Percentiles rank a stretch among this genome's conserved stretches.
Conservation (phyloP, 2,888 invertebrate genomes). For the Seira musarum region DNA sequence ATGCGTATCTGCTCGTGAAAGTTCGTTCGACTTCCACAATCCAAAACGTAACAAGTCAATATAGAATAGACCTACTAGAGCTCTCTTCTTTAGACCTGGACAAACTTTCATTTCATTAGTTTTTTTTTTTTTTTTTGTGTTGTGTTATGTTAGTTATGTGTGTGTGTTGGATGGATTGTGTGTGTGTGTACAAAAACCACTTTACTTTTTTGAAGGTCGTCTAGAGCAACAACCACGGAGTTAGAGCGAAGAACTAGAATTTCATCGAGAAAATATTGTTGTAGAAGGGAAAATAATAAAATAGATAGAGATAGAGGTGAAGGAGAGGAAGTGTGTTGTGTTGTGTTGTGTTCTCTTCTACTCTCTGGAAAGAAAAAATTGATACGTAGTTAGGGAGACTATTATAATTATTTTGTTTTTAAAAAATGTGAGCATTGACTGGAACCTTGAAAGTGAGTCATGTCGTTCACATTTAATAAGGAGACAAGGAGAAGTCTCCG, state of each 20-base stretch:
- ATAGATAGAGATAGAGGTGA: not conserved
- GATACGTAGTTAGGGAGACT: not conserved
- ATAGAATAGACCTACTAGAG: too few species aligned
- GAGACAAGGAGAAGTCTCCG: constrained; percentile 42
- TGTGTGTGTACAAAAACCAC: constrained; percentile 5
- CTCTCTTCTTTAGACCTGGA: not conserved
- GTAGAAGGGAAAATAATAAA: too few species aligned
- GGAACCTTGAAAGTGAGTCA: not conserved
- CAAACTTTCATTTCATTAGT: constrained; percentile 5
- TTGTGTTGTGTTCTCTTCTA: not conserved
- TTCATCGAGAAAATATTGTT: too few species aligned
- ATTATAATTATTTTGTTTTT: constrained; percentile 1
- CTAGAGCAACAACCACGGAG: constrained; percentile 3
- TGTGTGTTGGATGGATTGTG: too few species aligned
- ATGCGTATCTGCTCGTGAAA: constrained; percentile 5
- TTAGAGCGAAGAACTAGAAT: not conserved
- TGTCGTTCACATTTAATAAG: constrained; percentile 44
- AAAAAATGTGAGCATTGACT: constrained; percentile 5
- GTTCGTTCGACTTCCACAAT: not conserved
- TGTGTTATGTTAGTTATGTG: too few species aligned
- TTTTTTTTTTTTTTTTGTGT: too few species aligned
- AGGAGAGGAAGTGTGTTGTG: not conserved
- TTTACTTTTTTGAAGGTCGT: constrained; percentile 2
- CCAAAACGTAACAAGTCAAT: constrained; percentile 2
- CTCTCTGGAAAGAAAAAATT: too few species aligned